phyloP scores from a whole-genome alignment of 2,113 vertebrate species.

The Ameiurus melas region DNA sequence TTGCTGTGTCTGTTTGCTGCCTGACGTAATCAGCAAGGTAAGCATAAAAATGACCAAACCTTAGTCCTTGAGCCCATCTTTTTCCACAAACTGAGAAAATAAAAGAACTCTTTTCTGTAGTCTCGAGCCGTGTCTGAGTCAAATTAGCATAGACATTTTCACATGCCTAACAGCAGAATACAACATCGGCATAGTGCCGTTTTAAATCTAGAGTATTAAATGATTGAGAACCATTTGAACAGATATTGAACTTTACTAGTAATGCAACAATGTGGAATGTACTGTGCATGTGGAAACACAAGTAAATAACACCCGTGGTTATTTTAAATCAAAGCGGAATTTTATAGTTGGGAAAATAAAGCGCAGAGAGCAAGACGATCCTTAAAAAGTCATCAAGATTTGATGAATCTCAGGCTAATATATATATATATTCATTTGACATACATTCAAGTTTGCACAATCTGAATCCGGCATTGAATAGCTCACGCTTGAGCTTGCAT shows the following conservation, averaged over 20 bases:
- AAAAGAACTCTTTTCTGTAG: too few species aligned
- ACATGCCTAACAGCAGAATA: not conserved
- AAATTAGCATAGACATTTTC: slow-evolving; percentile 4
- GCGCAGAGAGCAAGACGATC: not conserved
- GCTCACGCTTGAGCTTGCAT: not conserved
- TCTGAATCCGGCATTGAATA: not conserved
- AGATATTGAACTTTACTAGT: not conserved
- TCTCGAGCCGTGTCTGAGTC: not conserved
- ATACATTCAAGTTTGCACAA: not conserved
- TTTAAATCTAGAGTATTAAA: not conserved
- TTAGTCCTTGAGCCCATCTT: not conserved
- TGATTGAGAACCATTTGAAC: not conserved
- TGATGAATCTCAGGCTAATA: not conserved
- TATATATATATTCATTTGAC: not conserved
- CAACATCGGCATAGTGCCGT: not conserved
- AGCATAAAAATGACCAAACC: not conserved
- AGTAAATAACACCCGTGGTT: not conserved
- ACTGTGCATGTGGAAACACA: not conserved
- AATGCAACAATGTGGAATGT: not conserved
- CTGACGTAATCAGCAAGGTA: slow-evolving; percentile 2
- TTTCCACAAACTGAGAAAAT: not conserved
- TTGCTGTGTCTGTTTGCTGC: not conserved
- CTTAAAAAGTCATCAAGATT: not conserved
- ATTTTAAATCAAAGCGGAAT: not conserved
- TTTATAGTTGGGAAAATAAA: not conserved